Percentiles rank a stretch among this genome's conserved stretches.
These are phyloP conservation scores for Minunthozetes semirufus DNA, from an alignment of 2,888 invertebrate species.

Conservation along the genomic window DNA sequence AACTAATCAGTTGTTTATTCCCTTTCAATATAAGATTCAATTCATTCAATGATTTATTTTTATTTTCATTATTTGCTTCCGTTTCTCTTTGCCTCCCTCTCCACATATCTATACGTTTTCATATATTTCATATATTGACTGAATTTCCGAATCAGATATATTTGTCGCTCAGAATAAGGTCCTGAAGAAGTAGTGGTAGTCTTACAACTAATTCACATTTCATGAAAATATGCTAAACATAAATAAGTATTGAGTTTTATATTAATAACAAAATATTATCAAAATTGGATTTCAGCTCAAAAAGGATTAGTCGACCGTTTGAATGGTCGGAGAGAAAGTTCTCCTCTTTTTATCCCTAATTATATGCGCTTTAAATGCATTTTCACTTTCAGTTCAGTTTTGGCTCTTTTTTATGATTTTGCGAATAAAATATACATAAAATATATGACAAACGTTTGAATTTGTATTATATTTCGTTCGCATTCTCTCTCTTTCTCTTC, in stretches of 20 bases:
- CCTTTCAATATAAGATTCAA: background rate
- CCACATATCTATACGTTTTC: background rate
- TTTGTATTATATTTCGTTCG: conserved; percentile 8
- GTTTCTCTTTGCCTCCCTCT: background rate
- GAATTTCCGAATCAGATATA: conserved; percentile 12
- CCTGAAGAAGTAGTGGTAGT: background rate
- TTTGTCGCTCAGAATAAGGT: background rate
- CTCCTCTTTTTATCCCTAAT: background rate
- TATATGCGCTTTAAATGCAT: background rate
- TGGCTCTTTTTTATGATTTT: background rate
- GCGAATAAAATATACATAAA: background rate
- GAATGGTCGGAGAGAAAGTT: background rate
- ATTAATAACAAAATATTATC: no score
- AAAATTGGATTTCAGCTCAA: background rate
- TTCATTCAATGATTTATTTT: background rate
- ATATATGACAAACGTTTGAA: background rate
- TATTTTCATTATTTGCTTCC: background rate
- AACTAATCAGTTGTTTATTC: conserved; percentile 7
- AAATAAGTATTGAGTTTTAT: no score
- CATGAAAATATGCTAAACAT: no score
- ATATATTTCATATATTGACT: background rate
- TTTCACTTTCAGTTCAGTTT: conserved; percentile 10
- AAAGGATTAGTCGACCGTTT: background rate
- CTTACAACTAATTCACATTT: background rate
- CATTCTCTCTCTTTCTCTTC: background rate